Conservation (phyloP, 2,797 vertebrate species). For the Schizothorax lantsangensis region DNA sequence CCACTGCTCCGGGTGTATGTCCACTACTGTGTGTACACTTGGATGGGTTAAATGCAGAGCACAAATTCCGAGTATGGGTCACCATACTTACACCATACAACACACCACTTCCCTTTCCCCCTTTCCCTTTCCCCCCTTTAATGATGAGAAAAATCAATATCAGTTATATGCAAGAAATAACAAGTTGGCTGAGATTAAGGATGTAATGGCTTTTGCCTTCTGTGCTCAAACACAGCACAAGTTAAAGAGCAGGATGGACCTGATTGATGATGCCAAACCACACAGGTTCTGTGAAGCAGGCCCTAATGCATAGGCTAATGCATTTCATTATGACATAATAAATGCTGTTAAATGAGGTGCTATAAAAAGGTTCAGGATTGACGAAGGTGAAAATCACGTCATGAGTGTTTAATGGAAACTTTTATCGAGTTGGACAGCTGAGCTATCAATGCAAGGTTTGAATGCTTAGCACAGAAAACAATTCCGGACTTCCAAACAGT, state of each 20-base stretch:
- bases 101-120: too few relatives aligned
- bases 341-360: background rate
- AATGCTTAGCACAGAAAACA: too few relatives aligned
- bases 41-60: too few relatives aligned
- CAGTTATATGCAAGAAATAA: background rate
- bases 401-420: background rate
- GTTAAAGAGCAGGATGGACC: background rate
- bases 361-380: background rate
- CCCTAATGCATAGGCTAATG: background rate
- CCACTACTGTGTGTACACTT: too few relatives aligned
- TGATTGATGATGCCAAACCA: background rate
- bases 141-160: background rate
- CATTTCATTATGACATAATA: slow-evolving; percentile 24
- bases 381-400: background rate
- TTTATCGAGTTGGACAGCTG: background rate
- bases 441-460: background rate
- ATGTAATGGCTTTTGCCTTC: background rate
- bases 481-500: too few relatives aligned
- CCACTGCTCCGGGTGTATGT: too few relatives aligned
- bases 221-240: background rate
- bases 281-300: background rate
- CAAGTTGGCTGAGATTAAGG: too few relatives aligned
- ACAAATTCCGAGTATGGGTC: too few relatives aligned
- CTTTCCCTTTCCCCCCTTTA: too few relatives aligned
- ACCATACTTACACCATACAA: too few relatives aligned